Conservation (phyloP, 2,797 vertebrate species). For the Hypotaenidia okinawae region DNA sequence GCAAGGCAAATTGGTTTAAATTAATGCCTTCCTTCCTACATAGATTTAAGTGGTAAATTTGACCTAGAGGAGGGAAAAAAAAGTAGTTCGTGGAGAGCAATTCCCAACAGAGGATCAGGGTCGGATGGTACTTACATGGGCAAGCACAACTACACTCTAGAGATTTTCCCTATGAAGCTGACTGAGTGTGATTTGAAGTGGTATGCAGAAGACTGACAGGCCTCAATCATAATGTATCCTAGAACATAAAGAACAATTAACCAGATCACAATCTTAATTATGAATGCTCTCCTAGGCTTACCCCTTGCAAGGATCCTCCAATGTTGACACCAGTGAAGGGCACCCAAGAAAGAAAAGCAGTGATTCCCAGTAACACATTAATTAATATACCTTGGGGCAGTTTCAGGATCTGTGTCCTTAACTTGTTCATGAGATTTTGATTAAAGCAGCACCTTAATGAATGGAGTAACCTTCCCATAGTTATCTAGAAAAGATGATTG, state of each 20-base stretch:
- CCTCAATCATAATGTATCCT: neutral
- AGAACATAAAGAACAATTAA: neutral
- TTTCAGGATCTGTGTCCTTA: slow-evolving; percentile 53
- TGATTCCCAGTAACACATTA: slow-evolving; percentile 5
- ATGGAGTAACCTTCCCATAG: slow-evolving; percentile 35
- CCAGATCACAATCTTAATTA: neutral
- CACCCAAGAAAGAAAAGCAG: neutral
- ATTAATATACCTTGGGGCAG: slow-evolving; percentile 31
- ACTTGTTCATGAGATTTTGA: slow-evolving; percentile 60
- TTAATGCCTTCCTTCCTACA: neutral
- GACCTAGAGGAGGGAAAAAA: neutral
- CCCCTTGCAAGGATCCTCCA: neutral
- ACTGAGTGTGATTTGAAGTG: neutral
- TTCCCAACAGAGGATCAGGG: neutral
- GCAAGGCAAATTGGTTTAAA: neutral
- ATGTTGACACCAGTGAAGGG: neutral
- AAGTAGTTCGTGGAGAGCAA: neutral
- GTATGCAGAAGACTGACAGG: neutral
- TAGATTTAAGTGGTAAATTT: neutral
- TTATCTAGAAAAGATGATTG: slow-evolving; percentile 56
- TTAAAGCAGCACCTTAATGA: slow-evolving; percentile 77
- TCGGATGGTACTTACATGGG: neutral
- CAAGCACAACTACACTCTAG: neutral
- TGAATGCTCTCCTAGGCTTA: neutral
- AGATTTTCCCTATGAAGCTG: neutral